Evolutionary conservation across 1,140 invertebrate genomes (phyloP).

Genomic region (Zaprionus tsacasi): DNA sequence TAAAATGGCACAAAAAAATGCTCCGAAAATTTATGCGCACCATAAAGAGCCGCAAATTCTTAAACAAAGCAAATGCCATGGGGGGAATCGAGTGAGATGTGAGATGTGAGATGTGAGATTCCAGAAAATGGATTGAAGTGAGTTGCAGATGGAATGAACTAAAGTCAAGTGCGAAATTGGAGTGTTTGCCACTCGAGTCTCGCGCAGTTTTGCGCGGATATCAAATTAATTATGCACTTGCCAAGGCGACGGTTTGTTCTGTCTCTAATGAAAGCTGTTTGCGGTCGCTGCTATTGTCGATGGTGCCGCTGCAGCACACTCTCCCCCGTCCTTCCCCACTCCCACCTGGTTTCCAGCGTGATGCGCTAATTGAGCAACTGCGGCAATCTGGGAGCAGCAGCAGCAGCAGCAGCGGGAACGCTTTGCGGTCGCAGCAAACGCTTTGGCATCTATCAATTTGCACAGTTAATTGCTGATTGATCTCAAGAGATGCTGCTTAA

Average conservation of each 20-base stretch:
- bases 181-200: conserved; percentile 35
- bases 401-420: neutral
- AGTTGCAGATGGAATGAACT: conserved; percentile 1
- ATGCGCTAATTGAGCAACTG: conserved; percentile 60
- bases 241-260: neutral
- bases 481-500: conserved; percentile 53
- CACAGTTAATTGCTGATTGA: conserved; percentile 77
- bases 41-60: conserved; percentile 58
- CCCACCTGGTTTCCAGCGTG: neutral
- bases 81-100: conserved; percentile 6
- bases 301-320: neutral
- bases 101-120: too few relatives aligned
- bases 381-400: neutral
- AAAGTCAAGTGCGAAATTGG: conserved; percentile 3
- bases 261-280: conserved; percentile 60
- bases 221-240: conserved; percentile 76
- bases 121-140: neutral
- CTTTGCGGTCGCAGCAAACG: conserved; percentile 40
- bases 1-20: conserved; percentile 74
- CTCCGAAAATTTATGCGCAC: conserved; percentile 75
- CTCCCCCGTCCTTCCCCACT: neutral
- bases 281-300: conserved; percentile 51
- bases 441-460: conserved; percentile 69
- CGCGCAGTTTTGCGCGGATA: conserved; percentile 33
- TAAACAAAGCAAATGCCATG: conserved; percentile 56